These are phyloP conservation scores for Apomyelois bistriatella DNA, from an alignment of 2,888 invertebrate genomes.

Conservation along the genomic window DNA sequence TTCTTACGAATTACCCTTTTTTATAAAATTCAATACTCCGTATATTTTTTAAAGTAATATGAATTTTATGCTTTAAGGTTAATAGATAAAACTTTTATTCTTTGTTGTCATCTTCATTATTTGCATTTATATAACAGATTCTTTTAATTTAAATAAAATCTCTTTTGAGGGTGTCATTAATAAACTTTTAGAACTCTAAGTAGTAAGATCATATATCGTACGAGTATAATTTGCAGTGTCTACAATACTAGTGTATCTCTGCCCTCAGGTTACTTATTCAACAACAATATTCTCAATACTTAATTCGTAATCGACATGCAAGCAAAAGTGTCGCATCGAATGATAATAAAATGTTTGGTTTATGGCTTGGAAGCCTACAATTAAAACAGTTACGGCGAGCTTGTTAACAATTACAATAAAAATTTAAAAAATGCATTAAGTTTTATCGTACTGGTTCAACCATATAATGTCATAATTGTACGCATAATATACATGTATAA, in stretches of 20 bases:
- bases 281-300: conserved; percentile 26
- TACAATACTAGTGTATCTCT: not conserved
- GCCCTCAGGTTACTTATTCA: not conserved
- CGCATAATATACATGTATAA: too few relatives aligned
- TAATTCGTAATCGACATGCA: conserved; percentile 45
- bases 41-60: too few relatives aligned
- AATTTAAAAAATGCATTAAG: not conserved
- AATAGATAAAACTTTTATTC: too few relatives aligned
- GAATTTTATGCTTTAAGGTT: too few relatives aligned
- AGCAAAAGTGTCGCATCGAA: conserved; percentile 56
- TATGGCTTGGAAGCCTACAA: conserved; percentile 44
- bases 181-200: too few relatives aligned
- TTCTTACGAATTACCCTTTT: conserved; percentile 1
- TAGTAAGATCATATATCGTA: too few relatives aligned
- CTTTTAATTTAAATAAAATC: too few relatives aligned
- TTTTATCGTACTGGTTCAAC: not conserved
- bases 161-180: too few relatives aligned
- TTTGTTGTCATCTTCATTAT: too few relatives aligned
- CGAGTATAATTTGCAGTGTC: not conserved
- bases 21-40: not conserved
- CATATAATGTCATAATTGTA: not conserved
- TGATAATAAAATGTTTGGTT: conserved; percentile 62
- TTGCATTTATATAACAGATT: too few relatives aligned
- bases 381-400: conserved; percentile 54
- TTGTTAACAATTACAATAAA: conserved; percentile 32